Conservation (phyloP, 2,797 vertebrate species). For the Hozukius guyotensis region DNA sequence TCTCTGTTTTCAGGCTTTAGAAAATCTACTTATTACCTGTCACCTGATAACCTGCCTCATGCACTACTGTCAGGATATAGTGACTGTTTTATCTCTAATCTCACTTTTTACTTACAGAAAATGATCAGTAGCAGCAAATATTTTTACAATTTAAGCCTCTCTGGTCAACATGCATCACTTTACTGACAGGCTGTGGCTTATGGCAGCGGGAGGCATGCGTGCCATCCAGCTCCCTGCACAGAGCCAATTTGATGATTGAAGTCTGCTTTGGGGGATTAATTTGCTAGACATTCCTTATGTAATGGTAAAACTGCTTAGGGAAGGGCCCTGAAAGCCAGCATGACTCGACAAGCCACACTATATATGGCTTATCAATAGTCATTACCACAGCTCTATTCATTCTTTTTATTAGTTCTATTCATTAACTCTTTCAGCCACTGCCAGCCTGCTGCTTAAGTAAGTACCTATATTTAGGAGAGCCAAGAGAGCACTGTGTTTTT, state of each 20-base stretch:
- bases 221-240: conserved; percentile 37
- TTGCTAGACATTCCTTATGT: conserved; percentile 61
- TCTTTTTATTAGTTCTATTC: conserved; percentile 73
- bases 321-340: conserved; percentile 58
- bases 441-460: conserved; percentile 59
- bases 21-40: too few species aligned
- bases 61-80: too few species aligned
- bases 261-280: conserved; percentile 67
- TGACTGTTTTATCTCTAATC: too few species aligned
- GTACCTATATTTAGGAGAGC: conserved; percentile 43
- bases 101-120: background rate
- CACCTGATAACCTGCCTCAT: too few species aligned
- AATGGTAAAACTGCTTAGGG: conserved; percentile 69
- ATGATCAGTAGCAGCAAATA: background rate
- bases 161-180: conserved; percentile 8
- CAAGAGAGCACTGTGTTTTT: background rate
- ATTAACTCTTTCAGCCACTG: conserved; percentile 66
- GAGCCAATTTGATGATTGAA: conserved; percentile 71
- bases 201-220: conserved; percentile 39
- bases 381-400: conserved; percentile 77
- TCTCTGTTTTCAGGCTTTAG: too few species aligned
- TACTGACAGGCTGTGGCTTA: conserved; percentile 6
- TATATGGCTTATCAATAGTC: conserved; percentile 71
- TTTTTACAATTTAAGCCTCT: background rate
- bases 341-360: conserved; percentile 48